Base-by-base conservation (phyloP, 2,888 invertebrate genomes). In the Anarsia innoxiella region DNA sequence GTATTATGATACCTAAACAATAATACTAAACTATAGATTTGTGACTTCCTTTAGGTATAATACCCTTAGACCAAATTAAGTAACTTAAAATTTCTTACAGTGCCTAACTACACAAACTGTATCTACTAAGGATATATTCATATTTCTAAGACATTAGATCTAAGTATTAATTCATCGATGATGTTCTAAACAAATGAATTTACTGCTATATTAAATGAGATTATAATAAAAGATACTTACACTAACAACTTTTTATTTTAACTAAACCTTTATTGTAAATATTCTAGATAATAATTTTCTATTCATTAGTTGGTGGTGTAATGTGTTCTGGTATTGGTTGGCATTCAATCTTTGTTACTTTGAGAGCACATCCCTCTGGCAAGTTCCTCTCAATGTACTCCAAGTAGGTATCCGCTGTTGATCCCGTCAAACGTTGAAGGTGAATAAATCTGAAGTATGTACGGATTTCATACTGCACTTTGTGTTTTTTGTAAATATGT, bases 361-460 rank as follows among this genome's bases (percentile, higher is more conserved):
- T 96, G 71, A 99, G 88, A 2, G 95, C 95, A 46, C 99, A 94
- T 25, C 99, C 99, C 87, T 99, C 99, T 0, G 99, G 99, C 37
- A 99, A 86, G 85, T 99, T 99, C 55, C 99, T 87, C 72, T 99
- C 92, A 40, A 98, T 90, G 68, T 99, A 99, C 80, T 99, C 99
- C 36, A 99, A 77, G 66, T 94, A 94, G 6, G 99, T 98, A 49
- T 95, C 95, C 31, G 97, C 92, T 8, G 99, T 99, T 2, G 97
- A 97, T 1, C 96, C 97, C 0, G 99, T 99, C 8, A 99, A 65
- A 56, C 92, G 88, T 54, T 92, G 90, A 15, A 97, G 89, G 56
- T 93, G 90, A 59, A 97, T 86, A 58, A 93, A 92, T 43, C 92
- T 89, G 70, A 92, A 97, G 75, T 97, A 93, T 2, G 99, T 99